Conservation (phyloP, 2,113 vertebrate species). For the Phrynosoma blainvillii region DNA sequence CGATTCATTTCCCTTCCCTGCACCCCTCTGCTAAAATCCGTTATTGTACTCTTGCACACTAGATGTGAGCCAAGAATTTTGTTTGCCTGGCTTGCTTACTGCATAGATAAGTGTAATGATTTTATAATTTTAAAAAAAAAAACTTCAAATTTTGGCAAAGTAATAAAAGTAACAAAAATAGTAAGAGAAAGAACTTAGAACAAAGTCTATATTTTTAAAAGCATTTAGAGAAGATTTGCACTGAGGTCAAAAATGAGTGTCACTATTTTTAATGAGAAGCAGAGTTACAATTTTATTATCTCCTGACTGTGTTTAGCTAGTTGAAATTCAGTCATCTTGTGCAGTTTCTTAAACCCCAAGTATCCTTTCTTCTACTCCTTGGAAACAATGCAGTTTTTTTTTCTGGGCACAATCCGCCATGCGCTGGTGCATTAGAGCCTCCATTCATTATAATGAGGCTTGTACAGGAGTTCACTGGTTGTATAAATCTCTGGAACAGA, state of each 20-base stretch:
- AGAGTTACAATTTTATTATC: slow-evolving; percentile 42
- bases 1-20: slow-evolving; percentile 26
- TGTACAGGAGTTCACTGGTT: neutral
- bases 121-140: neutral
- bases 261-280: slow-evolving; percentile 32
- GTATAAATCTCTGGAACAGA: neutral
- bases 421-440: neutral
- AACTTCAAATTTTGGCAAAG: slow-evolving; percentile 49
- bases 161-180: slow-evolving; percentile 6
- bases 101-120: slow-evolving; percentile 41
- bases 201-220: slow-evolving; percentile 22
- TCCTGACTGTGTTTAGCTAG: slow-evolving; percentile 49
- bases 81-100: slow-evolving; percentile 71
- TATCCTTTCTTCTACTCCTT: slow-evolving; percentile 61
- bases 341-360: slow-evolving; percentile 61
- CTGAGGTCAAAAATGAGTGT: neutral
- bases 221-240: slow-evolving; percentile 15
- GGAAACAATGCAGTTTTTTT: slow-evolving; percentile 61
- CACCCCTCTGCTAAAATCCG: slow-evolving; percentile 24
- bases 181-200: slow-evolving; percentile 13
- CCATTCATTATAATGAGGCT: neutral
- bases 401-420: neutral
- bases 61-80: slow-evolving; percentile 76
- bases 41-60: slow-evolving; percentile 75
- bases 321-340: slow-evolving; percentile 53